Base-by-base conservation (phyloP, 1,140 invertebrate genomes). In the Paralvinella palmiformis region DNA sequence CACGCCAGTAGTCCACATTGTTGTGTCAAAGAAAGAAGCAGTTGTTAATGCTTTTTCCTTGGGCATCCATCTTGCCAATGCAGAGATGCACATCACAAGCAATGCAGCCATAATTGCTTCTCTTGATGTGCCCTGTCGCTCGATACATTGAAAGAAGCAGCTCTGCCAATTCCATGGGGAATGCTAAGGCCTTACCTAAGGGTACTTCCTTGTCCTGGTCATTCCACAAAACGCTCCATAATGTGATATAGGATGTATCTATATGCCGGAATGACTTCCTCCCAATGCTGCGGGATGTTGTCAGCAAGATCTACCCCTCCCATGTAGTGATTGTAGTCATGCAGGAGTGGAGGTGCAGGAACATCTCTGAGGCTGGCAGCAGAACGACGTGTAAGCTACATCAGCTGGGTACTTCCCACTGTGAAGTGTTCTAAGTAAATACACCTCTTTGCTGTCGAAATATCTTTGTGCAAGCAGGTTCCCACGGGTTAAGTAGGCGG, bases 51-150 rank as follows among this genome's bases (percentile, higher is more conserved):
- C 48, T 52, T 52, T 29, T 52, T 22, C 48, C 20, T 29, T 52
- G 48, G 48, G 24, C 48, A 1, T 52, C 48, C 48, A 52, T 52
- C 4, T 52, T 29, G 31, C 48, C 20, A 5, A 52, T 52, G 45
- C 45, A 50, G 45, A 50, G 45, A 15, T 50, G 4, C 45, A 50
- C 45, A 50, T 50, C 45, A 50, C 45, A 50, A 50, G 45, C 45
- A 50, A 52, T n/a, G n/a, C 48, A 3, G 17, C 48, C n/a, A 15
- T 10, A 52, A 29, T 52, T 52, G 48, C 48, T 20, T 52, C 48
- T 52, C 48, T 52, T 52, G 48, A 52, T 52, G 48, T 52, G 48
- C 24, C 20, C 48, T 52, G 31, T 29, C 48, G 7, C 24, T 22
- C 48, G 24, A 52, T 29, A 22, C n/a, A n/a, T 24, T 48, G n/a